Base-by-base conservation (phyloP, 92 coral and sea anemone genomes). In the Zoanthus solanderi region DNA sequence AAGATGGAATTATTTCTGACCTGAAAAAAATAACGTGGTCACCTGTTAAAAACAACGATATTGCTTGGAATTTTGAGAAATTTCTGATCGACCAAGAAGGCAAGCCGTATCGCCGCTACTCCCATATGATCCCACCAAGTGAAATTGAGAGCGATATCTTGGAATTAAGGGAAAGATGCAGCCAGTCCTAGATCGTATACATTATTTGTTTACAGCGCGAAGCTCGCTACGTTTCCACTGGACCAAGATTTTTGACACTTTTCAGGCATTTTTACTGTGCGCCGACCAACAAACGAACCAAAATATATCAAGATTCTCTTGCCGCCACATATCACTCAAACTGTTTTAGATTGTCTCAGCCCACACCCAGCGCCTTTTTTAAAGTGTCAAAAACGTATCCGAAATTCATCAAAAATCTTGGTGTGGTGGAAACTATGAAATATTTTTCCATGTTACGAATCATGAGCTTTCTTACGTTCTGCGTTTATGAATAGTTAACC, bases 1-100 rank as follows among this genome's bases (percentile, higher is more conserved):
- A 95, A 16, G 96, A 90, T 72, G 89, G 90, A 50, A 89, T 95
- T 79, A 15, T 80, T 65, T 95, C 91, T 72, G 92, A 96, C 18
- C 34, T 84, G 14, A 88, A 85, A 1, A 74, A 77, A 45, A 92
- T 95, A 31, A 58, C 83, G 45, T 90, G 88, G 86, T 76, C 89
- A 30, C 92, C 92, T 13, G 83, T 90, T 67, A 83, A 84, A 29
- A 90, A 90, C 85, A 84, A 90, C 37, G 92, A 90, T 54, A 76
- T 90, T n/a, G 74, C 89, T 5, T 90, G 92, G 92, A 90, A 90
- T 78, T 90, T 90, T 34, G 92, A 90, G 89, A 90, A 90, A 87
- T 76, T 90, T 72, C 67, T 90, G 85, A 75, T 90, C 58, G 87
- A 90, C 45, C 92, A 90, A 78, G 77, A 90, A 16, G 92, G 92